Conservation (phyloP, 1,140 invertebrate species). For the Gonatopus flavifemur region DNA sequence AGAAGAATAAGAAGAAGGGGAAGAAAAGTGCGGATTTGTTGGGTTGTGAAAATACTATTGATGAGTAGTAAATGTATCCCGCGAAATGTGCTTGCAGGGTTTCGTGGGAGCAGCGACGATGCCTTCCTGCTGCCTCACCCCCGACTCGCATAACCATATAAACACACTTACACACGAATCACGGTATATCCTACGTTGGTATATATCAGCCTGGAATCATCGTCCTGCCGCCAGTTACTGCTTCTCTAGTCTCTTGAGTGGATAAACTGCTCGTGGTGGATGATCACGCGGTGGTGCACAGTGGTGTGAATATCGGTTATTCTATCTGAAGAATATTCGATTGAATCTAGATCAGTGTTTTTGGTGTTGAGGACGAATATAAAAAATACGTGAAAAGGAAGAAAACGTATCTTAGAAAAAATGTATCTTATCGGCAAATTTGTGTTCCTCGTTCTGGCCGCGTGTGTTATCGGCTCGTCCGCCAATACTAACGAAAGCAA, state of each 20-base stretch:
- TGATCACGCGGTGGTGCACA: slow-evolving; percentile 42
- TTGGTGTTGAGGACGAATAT: no score
- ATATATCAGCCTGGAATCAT: slow-evolving; percentile 47
- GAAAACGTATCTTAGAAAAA: no score
- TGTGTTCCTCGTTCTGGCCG: slow-evolving; percentile 31
- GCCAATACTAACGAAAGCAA: not conserved
- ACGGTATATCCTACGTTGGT: slow-evolving; percentile 28
- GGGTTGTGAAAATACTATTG: no score
- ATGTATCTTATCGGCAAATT: slow-evolving; percentile 39
- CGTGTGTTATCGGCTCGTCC: slow-evolving; percentile 10
- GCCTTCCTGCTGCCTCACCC: slow-evolving; percentile 40
- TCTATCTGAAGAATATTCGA: no score
- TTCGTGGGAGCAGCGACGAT: no score
- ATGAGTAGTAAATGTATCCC: no score
- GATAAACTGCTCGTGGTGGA: no score
- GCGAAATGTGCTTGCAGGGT: no score
- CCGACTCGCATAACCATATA: no score
- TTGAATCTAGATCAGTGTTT: no score
- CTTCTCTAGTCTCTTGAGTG: slow-evolving; percentile 39
- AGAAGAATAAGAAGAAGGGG: slow-evolving; percentile 5
- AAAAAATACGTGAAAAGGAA: no score
- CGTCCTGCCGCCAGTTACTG: slow-evolving; percentile 51
- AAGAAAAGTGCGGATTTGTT: not conserved
- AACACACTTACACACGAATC: no score
- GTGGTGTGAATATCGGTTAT: not conserved